Evolutionary conservation across 1,140 invertebrate species (phyloP), one percentile per base, ranked within the genome.

Genomic region (Drosophila orosa): DNA sequence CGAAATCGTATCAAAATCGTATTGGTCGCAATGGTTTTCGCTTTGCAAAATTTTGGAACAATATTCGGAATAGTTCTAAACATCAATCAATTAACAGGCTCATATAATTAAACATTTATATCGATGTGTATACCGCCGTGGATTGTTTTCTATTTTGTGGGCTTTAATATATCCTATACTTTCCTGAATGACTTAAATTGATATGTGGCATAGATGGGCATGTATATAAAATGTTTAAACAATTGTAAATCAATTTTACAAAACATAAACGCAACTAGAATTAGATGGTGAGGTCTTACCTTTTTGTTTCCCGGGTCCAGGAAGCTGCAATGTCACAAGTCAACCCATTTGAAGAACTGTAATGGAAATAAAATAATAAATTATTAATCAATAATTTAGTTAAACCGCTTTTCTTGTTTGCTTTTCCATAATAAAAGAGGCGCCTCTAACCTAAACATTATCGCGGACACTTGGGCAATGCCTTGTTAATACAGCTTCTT

Each of bases 291-390:
- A 12, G n/a, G 2, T 17, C 67, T 89, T 79, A 91, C 90, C 90
- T 91, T 91, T 54, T 91, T 91, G 84, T 82, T 90, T 91, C 90
- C 90, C 90, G 90, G 90, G 90, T 91, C 81, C 90, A 91, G 90
- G 90, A 91, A 87, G 85, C 71, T 85, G 69, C 75, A 80, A 78
- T 87, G 62, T 91, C 87, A 83, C 90, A 91, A 91, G 74, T 91
- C 90, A 91, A 91, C 90, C 90, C 90, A 91, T 91, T 89, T 91
- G 90, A 91, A 86, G 77, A 90, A 91, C 90, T 91, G 81, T 9
- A 91, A 91, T 2, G 3, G 25, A 24, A 78, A 19, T 15, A 10
- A 31, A 40, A 50, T 10, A 29, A n/a, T 4, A 15, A 44, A n/a
- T 54, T 5, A 22, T 15, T 7, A 22, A 15, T 44, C 8, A 15